Percentiles rank a stretch among this genome's conserved stretches.
phyloP scores from a whole-genome alignment of 1,140 invertebrate genomes.

The Solenopsis invicta region DNA sequence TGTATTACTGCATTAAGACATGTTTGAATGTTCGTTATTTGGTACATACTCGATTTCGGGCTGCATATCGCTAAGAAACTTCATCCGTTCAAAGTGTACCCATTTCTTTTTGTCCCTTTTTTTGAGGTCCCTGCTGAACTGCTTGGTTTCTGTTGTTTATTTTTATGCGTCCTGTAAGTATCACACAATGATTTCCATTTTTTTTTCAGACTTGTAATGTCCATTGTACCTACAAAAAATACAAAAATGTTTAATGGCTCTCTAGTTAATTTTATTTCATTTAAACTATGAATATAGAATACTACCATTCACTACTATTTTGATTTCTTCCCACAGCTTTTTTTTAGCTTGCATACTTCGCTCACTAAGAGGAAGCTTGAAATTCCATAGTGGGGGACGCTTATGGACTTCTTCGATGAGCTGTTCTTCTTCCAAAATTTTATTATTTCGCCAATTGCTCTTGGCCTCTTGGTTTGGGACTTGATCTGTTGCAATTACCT shows the following conservation, averaged over 20 bases:
- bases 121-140: constrained; percentile 3
- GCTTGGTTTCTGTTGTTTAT: background rate
- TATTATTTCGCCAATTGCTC: constrained; percentile 9
- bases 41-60: background rate
- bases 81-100: background rate
- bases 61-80: constrained; percentile 4
- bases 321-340: constrained; percentile 19
- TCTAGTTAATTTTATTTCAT: background rate
- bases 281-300: background rate
- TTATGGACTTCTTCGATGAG: background rate
- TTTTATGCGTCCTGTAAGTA: background rate
- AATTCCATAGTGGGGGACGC: constrained; percentile 1
- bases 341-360: background rate
- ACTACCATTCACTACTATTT: background rate
- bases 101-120: background rate
- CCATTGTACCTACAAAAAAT: constrained; percentile 4
- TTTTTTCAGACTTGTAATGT: constrained; percentile 4
- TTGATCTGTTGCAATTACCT: background rate
- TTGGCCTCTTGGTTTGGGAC: background rate
- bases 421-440: constrained; percentile 5
- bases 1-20: background rate
- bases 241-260: constrained; percentile 12
- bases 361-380: constrained; percentile 7
- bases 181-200: constrained; percentile 24
- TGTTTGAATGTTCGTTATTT: no score